Evolutionary conservation across 2,888 invertebrate genomes (phyloP).

Genomic region (Amblyjoppa fuscipennis): DNA sequence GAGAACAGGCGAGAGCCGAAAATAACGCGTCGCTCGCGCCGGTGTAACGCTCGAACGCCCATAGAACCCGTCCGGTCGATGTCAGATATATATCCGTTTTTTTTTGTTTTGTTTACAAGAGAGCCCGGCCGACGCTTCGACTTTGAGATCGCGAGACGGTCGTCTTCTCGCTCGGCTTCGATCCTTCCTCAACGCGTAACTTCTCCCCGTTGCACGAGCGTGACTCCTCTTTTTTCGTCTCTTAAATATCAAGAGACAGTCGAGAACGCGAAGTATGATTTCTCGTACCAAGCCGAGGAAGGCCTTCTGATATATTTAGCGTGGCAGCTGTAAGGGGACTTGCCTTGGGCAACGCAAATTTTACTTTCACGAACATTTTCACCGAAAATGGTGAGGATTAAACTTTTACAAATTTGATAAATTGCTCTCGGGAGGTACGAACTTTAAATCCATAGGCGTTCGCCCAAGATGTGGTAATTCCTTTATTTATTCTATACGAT

Average conservation of each 20-base stretch:
- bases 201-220: conserved; percentile 43
- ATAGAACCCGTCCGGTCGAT: conserved; percentile 44
- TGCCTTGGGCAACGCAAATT: background rate
- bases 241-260: conserved; percentile 32
- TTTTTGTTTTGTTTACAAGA: conserved; percentile 36
- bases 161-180: conserved; percentile 18
- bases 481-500: background rate
- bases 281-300: conserved; percentile 22
- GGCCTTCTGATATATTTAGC: background rate
- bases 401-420: conserved; percentile 2
- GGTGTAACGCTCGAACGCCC: conserved; percentile 38
- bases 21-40: conserved; percentile 47
- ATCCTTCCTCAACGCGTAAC: conserved; percentile 16
- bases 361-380: background rate
- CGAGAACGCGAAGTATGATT: conserved; percentile 21
- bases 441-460: background rate
- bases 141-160: conserved; percentile 38
- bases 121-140: conserved; percentile 23
- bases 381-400: background rate
- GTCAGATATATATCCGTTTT: conserved; percentile 16
- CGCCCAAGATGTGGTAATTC: background rate
- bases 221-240: conserved; percentile 28
- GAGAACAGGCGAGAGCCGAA: conserved; percentile 40
- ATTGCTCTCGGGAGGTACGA: background rate
- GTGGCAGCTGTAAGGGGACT: background rate